A percentile compares a stretch with the other conserved stretches of the same genome.
Evolutionary conservation across 2,888 invertebrate species (phyloP).

Genomic region (Holacanthella duospinosa): DNA sequence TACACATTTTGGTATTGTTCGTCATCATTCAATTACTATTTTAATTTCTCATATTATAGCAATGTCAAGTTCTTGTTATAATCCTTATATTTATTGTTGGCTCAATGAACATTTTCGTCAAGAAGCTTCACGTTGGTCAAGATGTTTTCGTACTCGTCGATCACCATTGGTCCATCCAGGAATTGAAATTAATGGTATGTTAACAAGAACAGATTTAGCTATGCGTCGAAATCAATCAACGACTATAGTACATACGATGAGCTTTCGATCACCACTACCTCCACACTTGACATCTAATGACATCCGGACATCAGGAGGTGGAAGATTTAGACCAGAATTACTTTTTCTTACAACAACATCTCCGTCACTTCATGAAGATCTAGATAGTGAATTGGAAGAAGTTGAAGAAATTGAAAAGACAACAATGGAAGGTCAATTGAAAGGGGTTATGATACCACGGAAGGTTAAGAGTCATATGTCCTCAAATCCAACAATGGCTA

Average conservation of each 20-base stretch:
- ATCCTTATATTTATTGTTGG: conserved; percentile 46
- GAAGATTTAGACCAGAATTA: neutral
- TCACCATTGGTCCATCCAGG: conserved; percentile 36
- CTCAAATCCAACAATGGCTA: too few relatives aligned
- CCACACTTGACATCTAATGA: neutral
- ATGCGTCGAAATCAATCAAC: conserved; percentile 22
- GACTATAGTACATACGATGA: conserved; percentile 21
- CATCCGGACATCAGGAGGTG: neutral
- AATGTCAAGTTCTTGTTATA: conserved; percentile 45
- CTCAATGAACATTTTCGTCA: conserved; percentile 43
- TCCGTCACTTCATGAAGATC: too few relatives aligned
- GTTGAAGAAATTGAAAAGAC: neutral
- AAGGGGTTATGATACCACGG: neutral
- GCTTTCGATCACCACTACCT: conserved; percentile 2
- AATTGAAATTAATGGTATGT: conserved; percentile 33
- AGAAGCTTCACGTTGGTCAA: conserved; percentile 38
- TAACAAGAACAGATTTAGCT: conserved; percentile 23
- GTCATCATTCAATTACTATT: conserved; percentile 42
- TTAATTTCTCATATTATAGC: conserved; percentile 45
- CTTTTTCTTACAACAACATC: conserved; percentile 2
- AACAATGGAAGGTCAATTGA: neutral
- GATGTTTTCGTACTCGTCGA: conserved; percentile 38
- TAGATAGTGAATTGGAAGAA: neutral
- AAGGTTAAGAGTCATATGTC: too few relatives aligned
- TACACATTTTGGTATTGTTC: conserved; percentile 38